Base-by-base conservation (phyloP, 1,140 invertebrate genomes). In the Planococcus citri region DNA sequence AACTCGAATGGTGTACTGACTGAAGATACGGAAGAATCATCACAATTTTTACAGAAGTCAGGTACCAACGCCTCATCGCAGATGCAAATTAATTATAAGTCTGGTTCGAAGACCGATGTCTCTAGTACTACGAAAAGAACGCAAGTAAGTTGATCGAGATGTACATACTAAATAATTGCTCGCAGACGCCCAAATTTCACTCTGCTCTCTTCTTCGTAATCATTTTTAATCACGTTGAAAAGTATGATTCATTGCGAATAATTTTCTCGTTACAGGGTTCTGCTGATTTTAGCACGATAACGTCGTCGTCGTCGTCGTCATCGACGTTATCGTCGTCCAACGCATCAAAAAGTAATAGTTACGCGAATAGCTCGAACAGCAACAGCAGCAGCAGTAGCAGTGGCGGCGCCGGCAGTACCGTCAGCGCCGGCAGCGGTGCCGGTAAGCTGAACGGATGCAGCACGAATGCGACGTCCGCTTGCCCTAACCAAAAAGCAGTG, bases 1-100 rank as follows among this genome's bases (percentile, higher is more conserved):
- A 64, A 64, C 24, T 64, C 60, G 17, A 64, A 64, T 20, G 60
- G 60, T 64, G 17, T 64, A 17, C 60, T 64, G 25, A 64, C 60
- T 20, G 60, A 64, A 25, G 60, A 64, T 22, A 20, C 20, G 3
- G 60, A 64, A 22, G 60, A 64, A 64, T 64, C 60, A 25, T 27
- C 60, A 20, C 60, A 64, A 25, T 27, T 64, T 64, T 64, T 21
- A 21, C 60, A 64, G 17, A 64, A 64, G 22, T 64, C 60, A 20
- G 25, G 3, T 20, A 17, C 60, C 22, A 64, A 64, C 60, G 21
- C 22, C 22, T 24, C 60, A 14, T 64, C 60, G 22, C 60, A 64
- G 60, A 27, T 64, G 60, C 60, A 24, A 27, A 64, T 24, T 64
- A 64, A 17, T 64, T 64, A 10, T 24, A 64, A 64, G 60, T 27